Conservation (phyloP, 2,797 vertebrate species). For the Parambassis ranga region DNA sequence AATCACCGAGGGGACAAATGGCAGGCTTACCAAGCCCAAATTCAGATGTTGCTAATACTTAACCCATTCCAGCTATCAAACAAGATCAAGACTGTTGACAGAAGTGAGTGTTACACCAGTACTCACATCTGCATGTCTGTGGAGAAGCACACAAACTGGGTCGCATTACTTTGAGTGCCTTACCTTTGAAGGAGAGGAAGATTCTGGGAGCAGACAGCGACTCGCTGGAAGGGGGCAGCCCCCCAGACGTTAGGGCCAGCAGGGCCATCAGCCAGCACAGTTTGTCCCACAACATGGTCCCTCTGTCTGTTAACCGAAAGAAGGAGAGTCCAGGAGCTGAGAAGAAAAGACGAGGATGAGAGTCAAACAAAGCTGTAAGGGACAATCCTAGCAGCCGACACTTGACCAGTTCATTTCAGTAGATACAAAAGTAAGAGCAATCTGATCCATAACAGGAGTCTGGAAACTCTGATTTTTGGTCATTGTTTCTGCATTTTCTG, state of each 20-base stretch:
- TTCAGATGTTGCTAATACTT: slow-evolving; percentile 37
- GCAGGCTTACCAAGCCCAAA: slow-evolving; percentile 17
- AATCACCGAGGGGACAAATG: slow-evolving; percentile 12
- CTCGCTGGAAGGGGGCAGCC: slow-evolving; percentile 61
- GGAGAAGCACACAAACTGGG: slow-evolving; percentile 13
- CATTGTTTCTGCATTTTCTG: not conserved
- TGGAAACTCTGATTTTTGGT: not conserved
- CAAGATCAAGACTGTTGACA: not conserved
- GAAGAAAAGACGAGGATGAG: slow-evolving; percentile 52
- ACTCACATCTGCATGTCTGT: slow-evolving; percentile 12
- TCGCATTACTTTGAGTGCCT: slow-evolving; percentile 32
- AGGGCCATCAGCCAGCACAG: slow-evolving; percentile 79
- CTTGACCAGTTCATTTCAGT: not conserved
- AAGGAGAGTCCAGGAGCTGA: slow-evolving; percentile 63
- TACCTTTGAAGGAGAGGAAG: slow-evolving; percentile 87
- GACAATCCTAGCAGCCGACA: too few relatives aligned
- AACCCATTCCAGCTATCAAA: slow-evolving; percentile 18
- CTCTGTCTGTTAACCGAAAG: slow-evolving; percentile 69
- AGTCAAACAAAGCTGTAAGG: slow-evolving; percentile 32
- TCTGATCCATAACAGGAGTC: not conserved
- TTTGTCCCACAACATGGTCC: slow-evolving; percentile 75
- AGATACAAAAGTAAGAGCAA: not conserved
- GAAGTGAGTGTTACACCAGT: not conserved
- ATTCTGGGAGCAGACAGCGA: slow-evolving; percentile 81
- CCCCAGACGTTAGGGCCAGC: slow-evolving; percentile 71